These are phyloP conservation scores for Silurus lanzhouensis DNA, from an alignment of 2,797 vertebrate genomes.

Conservation along the genomic window DNA sequence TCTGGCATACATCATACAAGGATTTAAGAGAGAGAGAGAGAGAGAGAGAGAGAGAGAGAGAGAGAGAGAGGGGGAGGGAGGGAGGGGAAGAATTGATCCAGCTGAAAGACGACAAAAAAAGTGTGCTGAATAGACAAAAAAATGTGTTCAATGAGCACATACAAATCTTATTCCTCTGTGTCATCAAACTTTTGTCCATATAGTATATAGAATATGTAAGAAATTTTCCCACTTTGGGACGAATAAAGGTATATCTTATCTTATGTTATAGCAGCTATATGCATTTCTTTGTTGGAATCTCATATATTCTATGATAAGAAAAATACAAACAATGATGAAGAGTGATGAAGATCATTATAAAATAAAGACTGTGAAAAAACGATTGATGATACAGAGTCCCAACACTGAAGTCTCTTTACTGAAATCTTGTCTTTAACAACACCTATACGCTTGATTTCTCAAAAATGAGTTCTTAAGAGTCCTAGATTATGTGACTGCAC, in stretches of 20 bases:
- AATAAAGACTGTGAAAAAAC: too few relatives aligned
- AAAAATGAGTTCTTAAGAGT: neutral
- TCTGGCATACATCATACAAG: constrained; percentile 62
- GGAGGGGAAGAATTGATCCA: constrained; percentile 22
- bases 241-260: too few relatives aligned
- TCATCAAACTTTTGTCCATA: too few relatives aligned
- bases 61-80: too few relatives aligned
- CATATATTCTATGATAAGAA: neutral
- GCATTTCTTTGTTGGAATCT: neutral
- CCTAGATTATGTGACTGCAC: neutral
- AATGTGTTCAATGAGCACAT: too few relatives aligned
- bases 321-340: too few relatives aligned
- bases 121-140: constrained; percentile 16
- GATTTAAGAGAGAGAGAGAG: constrained; percentile 49
- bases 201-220: too few relatives aligned
- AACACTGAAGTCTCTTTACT: neutral
- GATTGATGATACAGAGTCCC: too few relatives aligned
- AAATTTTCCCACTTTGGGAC: too few relatives aligned
- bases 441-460: neutral
- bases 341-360: too few relatives aligned
- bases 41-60: neutral
- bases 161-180: too few relatives aligned
- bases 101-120: constrained; percentile 47
- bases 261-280: neutral
- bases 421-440: neutral